Base-by-base conservation (phyloP, 2,888 invertebrate species). In the Oeneis ivallda region DNA sequence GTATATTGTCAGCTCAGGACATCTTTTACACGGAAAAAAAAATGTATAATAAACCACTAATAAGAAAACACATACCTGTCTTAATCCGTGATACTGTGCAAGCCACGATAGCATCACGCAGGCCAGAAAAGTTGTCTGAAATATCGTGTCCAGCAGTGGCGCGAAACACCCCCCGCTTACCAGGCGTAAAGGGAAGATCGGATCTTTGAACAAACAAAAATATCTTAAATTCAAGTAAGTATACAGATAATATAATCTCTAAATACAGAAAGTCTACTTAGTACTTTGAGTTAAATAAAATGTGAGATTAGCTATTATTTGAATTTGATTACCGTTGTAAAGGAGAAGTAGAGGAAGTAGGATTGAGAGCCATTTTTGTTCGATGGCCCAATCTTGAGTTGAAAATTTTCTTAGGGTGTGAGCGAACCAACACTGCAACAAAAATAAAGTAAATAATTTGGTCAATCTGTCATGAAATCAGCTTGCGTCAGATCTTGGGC, bases 291-390 rank as follows among this genome's bases (percentile, higher is more conserved):
- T 34, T 34, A 34, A 34, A 6, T 34, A 34, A 34, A 34, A 34
- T 34, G 32, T 5, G 6, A 34, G 32, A 34, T 5, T 34, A 34
- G n/a, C 6, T 5, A 3, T 49, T 11, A 10, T 19, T 19, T 19
- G n/a, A 9, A 49, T 34, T 26, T 37, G n/a, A 37, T 17, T 90
- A 98, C 98, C 98, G 86, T 99, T 96, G 80, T 98, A 98, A 17
- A 98, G 93, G 72, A 99, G 92, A 11, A 99, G 92, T 32, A 98
- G 88, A 0, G 98, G 98, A 74, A 99, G 89, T 63, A 99, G 92
- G 47, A 97, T 88, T 0, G 97, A 96, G 85, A 98, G 94, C 99
- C 99, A 99, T 85, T 97, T 98, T 83, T 99, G 99, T 86, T 99
- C 99, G 77, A 98, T 97, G 0, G 98, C 98, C 99, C 98, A 99